Evolutionary conservation across 1,140 invertebrate genomes (phyloP), one percentile per base, ranked within the genome.

Genomic region (Zophobas atratus): DNA sequence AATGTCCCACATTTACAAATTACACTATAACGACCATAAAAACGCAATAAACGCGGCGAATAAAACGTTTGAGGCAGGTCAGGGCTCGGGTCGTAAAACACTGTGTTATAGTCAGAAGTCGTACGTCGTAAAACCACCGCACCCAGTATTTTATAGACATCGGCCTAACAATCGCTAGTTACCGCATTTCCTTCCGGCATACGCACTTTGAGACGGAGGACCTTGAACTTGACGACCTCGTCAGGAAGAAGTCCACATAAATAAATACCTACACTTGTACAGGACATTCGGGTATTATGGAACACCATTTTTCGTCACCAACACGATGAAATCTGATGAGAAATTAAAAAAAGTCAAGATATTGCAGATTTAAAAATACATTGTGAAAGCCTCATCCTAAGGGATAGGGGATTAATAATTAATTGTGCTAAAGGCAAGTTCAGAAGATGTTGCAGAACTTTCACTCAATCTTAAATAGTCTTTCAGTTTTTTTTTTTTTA

Each of bases 1-100:
- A 84, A 84, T 82, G 82, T 83, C 81, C 81, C 81, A 84, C 82
- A 84, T 84, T 84, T 81, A 82, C 82, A 82, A 83, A 84, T 83
- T 83, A 81, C 82, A 53, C 83, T 77, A 82, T 83, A 82, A 83
- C 82, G 81, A 76, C 79, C 81, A 82, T 84, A 84, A 84, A 84
- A 84, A 84, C 76, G 84, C 82, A 84, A 82, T 84, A 84, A 84
- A 84, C 78, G 81, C 81, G 81, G 78, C 77, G 80, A 83, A 84
- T 83, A 84, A 84, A 84, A 84, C 80, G 81, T 73, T 84, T 84
- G 81, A 72, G 81, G 80, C 78, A 83, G 84, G 84, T 84, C 84
- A 78, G 72, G 82, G 75, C 46, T 20, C 53, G 53, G 83, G 46
- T 83, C 83, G 82, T 83, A 84, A 84, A 84, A 84, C 80, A 82